Evolutionary conservation across 2,888 invertebrate genomes (phyloP).

Genomic region (Diaperis boleti): DNA sequence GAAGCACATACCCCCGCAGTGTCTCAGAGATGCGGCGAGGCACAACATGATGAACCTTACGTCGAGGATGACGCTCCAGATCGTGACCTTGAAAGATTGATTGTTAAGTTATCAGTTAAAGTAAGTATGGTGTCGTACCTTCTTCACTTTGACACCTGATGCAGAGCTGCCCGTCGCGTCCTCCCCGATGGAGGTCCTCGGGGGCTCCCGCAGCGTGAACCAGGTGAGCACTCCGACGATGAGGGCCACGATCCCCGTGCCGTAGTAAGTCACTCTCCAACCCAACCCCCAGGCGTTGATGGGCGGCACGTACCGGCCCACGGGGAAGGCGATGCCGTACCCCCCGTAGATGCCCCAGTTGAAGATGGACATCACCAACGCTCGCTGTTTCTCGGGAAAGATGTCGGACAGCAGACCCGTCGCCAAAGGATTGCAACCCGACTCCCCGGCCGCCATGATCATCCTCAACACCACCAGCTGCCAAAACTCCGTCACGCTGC

Average conservation of each 20-base stretch:
- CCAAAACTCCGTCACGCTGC: constrained; percentile 88
- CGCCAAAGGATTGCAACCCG: constrained; percentile 88
- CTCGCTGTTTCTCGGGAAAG: constrained; percentile 84
- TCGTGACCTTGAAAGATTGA: no score
- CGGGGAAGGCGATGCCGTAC: constrained; percentile 92
- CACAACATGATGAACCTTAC: constrained; percentile 85
- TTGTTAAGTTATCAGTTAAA: no score
- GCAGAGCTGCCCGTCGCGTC: constrained; percentile 50
- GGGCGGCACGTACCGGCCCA: constrained; percentile 86
- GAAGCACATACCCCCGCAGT: constrained; percentile 91
- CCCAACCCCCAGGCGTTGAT: constrained; percentile 82
- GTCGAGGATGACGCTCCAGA: constrained; percentile 83
- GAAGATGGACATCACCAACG: constrained; percentile 91
- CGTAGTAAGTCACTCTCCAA: constrained; percentile 87
- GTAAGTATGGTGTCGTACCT: no score
- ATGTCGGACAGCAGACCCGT: constrained; percentile 87
- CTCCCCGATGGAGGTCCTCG: constrained; percentile 81
- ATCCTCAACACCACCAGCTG: constrained; percentile 80
- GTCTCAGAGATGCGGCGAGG: constrained; percentile 88
- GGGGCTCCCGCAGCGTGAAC: constrained; percentile 82
- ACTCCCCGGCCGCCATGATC: constrained; percentile 71
- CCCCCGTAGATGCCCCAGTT: constrained; percentile 97
- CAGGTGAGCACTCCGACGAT: constrained; percentile 79
- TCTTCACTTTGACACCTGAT: constrained; percentile 63
- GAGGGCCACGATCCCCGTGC: constrained; percentile 81